Conservation (phyloP, 1,140 invertebrate genomes). For the Drosophila athabasca region DNA sequence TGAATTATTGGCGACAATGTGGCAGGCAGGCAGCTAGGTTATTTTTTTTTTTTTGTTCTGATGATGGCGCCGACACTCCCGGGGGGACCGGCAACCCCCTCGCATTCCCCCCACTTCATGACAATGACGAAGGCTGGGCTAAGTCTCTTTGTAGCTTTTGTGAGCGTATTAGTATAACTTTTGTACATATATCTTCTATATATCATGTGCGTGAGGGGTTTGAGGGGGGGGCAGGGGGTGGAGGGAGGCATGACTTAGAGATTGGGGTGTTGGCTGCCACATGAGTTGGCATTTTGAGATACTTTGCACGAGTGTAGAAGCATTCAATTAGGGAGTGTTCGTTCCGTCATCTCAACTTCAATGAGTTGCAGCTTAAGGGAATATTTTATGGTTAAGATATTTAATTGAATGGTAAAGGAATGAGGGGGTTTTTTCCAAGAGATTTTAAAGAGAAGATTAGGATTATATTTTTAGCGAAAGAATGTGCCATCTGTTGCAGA, state of each 20-base stretch:
- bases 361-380: neutral
- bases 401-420: too few relatives aligned
- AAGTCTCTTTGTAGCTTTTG: conserved; percentile 22
- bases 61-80: conserved; percentile 49
- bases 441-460: too few relatives aligned
- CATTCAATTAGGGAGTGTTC: conserved; percentile 35
- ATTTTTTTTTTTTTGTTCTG: conserved; percentile 25
- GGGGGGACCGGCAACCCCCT: neutral
- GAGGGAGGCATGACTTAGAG: too few relatives aligned
- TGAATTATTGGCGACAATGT: conserved; percentile 63
- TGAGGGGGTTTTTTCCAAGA: too few relatives aligned
- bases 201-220: conserved; percentile 5
- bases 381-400: neutral
- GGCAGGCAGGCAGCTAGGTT: conserved; percentile 34
- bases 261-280: conserved; percentile 20
- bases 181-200: conserved; percentile 4
- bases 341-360: neutral
- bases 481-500: too few relatives aligned
- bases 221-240: neutral
- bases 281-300: conserved; percentile 40
- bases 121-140: conserved; percentile 31
- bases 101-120: conserved; percentile 8
- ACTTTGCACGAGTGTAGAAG: conserved; percentile 14
- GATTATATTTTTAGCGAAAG: too few relatives aligned
- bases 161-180: conserved; percentile 8